Conservation (phyloP, 2,888 invertebrate species). For the Mystacides longicornis region DNA sequence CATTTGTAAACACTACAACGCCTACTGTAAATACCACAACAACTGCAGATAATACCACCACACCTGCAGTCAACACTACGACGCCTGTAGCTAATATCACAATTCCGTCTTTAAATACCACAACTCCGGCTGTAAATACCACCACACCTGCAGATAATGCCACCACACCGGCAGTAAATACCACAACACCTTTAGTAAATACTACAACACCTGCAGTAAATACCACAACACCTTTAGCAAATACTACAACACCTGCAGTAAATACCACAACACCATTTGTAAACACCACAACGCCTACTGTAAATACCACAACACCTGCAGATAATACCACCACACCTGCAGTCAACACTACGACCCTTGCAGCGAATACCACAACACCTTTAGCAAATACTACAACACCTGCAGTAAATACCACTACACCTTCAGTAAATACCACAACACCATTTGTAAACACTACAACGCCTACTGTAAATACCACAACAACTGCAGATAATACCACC, state of each 20-base stretch:
- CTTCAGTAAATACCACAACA: too few relatives aligned
- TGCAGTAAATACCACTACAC: too few relatives aligned
- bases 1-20: background rate
- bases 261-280: background rate
- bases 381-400: too few relatives aligned
- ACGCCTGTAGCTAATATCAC: background rate
- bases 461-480: too few relatives aligned
- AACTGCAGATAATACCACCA: background rate
- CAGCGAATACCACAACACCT: too few relatives aligned
- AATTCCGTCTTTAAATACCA: background rate
- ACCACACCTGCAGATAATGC: background rate
- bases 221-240: background rate
- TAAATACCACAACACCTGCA: background rate
- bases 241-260: background rate
- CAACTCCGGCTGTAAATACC: background rate
- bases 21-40: background rate
- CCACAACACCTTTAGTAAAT: background rate
- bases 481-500: too few relatives aligned
- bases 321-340: background rate
- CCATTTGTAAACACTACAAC: too few relatives aligned
- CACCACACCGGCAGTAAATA: background rate
- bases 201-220: background rate
- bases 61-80: background rate
- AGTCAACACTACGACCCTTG: background rate
- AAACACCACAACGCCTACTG: background rate